phyloP scores from a whole-genome alignment of 2,113 vertebrate genomes.

The Cairina moschata region DNA sequence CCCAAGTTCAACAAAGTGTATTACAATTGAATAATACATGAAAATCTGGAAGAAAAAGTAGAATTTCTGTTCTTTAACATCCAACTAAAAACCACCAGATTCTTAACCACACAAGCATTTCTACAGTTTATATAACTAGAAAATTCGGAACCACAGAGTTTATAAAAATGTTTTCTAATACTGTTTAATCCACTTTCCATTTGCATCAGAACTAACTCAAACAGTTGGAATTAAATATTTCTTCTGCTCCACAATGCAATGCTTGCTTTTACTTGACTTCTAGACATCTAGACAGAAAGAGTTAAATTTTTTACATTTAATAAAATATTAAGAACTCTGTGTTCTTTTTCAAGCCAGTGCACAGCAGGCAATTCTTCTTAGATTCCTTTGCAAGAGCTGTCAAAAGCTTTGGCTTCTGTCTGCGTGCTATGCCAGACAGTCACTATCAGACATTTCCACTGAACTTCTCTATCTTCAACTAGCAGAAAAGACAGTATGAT shows the following conservation, averaged over 20 bases:
- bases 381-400: not conserved
- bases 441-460: not conserved
- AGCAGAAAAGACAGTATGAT: not conserved
- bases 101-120: not conserved
- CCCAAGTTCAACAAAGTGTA: not conserved
- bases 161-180: not conserved
- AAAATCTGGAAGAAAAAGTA: not conserved
- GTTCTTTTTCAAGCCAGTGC: not conserved
- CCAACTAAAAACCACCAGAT: not conserved
- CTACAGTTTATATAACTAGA: not conserved
- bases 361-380: not conserved
- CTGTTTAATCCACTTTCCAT: not conserved
- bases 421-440: not conserved
- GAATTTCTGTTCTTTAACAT: not conserved
- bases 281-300: not conserved
- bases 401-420: constrained; percentile 36
- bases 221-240: not conserved
- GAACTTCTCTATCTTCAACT: not conserved
- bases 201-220: not conserved
- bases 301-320: not conserved
- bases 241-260: not conserved
- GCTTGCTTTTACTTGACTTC: not conserved
- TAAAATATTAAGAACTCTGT: not conserved
- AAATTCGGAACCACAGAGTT: not conserved
- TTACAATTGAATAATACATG: not conserved